Evolutionary conservation across 2,797 vertebrate genomes (phyloP).

Genomic region (Pseudomugil gertrudae): DNA sequence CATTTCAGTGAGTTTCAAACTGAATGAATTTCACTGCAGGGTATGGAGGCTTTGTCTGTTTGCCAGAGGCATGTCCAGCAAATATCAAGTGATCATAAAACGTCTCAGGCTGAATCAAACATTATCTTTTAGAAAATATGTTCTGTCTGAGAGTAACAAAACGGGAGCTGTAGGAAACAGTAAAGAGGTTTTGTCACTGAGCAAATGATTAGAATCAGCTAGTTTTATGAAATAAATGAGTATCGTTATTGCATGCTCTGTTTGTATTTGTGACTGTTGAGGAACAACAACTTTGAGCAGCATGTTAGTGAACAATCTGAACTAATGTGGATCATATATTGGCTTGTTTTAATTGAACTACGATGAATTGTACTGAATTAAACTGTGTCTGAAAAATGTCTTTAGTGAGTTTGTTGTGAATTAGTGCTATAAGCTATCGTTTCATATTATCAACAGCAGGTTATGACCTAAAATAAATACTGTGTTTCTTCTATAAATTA

Average conservation of each 20-base stretch:
- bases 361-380: no score
- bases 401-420: no score
- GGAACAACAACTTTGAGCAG: constrained; percentile 46
- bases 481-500: no score
- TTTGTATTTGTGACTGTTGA: constrained; percentile 54
- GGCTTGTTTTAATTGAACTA: neutral
- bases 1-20: constrained; percentile 13
- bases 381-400: no score
- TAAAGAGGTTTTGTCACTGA: constrained; percentile 4
- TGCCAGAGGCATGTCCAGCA: constrained; percentile 19
- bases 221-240: constrained; percentile 24
- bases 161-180: neutral
- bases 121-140: constrained; percentile 4
- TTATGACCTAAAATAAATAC: no score
- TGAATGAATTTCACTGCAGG: constrained; percentile 23
- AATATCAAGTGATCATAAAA: constrained; percentile 36
- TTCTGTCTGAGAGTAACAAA: constrained; percentile 14
- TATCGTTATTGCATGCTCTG: constrained; percentile 11
- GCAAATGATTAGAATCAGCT: constrained; percentile 25
- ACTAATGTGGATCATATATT: no score
- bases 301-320: constrained; percentile 20
- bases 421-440: no score
- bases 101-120: constrained; percentile 26
- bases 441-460: no score
- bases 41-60: constrained; percentile 22